Percentiles rank a stretch among this genome's conserved stretches.
Conservation (phyloP, 92 coral and sea anemone species). For the Phenganax subtilis region DNA sequence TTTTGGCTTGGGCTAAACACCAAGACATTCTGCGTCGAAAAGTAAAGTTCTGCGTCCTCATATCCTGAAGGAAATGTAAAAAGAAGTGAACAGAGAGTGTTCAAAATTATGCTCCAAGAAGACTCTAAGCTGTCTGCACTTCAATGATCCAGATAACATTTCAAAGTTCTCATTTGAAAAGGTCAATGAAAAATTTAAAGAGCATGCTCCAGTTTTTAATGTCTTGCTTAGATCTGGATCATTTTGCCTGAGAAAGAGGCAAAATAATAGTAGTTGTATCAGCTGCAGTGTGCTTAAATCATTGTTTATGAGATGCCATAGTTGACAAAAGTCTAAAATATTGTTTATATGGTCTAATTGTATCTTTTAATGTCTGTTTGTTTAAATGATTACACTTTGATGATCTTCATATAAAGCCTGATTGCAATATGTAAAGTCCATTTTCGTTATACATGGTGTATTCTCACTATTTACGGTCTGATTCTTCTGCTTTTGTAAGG, state of each 20-base stretch:
- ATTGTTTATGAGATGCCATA: conserved; percentile 26
- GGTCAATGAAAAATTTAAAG: conserved; percentile 38
- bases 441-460: no score
- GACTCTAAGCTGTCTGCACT: conserved; percentile 48
- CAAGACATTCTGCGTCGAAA: conserved; percentile 47
- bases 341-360: no score
- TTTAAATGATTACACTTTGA: no score
- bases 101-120: conserved; percentile 54
- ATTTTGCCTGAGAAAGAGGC: conserved; percentile 32
- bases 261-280: conserved; percentile 47
- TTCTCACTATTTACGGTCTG: no score
- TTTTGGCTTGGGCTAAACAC: no score
- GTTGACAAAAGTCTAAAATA: no score
- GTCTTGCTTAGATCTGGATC: conserved; percentile 43
- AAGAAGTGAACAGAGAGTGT: conserved; percentile 51
- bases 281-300: conserved; percentile 56
- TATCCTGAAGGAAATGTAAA: conserved; percentile 49
- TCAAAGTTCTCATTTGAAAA: conserved; percentile 47
- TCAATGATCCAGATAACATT: conserved; percentile 48
- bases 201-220: conserved; percentile 52
- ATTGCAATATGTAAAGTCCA: no score
- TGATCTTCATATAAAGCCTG: no score
- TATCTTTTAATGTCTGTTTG: no score
- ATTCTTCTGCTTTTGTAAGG: no score
- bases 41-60: conserved; percentile 25